Evolutionary conservation across 2,888 invertebrate species (phyloP), one percentile per base, ranked within the genome.

Genomic region (Acanthosepion esculentum): DNA sequence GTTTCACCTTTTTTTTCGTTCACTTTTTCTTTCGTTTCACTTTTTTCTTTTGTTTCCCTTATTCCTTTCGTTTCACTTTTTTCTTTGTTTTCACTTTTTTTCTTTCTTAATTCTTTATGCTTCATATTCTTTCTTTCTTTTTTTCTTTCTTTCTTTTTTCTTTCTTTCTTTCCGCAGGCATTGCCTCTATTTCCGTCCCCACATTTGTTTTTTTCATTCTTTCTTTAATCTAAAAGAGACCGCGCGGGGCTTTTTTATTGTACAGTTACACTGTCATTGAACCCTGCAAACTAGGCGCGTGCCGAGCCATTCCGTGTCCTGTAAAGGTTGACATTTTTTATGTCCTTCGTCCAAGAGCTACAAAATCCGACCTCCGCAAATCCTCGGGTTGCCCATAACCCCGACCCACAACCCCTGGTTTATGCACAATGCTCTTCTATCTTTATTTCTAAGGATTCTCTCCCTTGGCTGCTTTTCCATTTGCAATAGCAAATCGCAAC

Each of bases 221-320:
- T n/a, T n/a, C n/a, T 78, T 78, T 78, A 78, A 78, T 78, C 78
- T 12, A 20, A 12, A 33, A 78, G n/a, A 33, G 33, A 33, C 78
- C 78, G 6, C 33, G 78, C 78, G n/a, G 12, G 4, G 15, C 5
- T 78, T 78, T 78, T 78, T 50, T 50, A 50, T 50, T 50, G 15
- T 50, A 50, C n/a, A 33, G 12, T 12, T 78, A n/a, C 33, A 2
- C n/a, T 78, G n/a, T 78, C 78, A 78, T 78, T 33, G n/a, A 78
- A 78, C 78, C 33, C n/a, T n/a, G 78, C 78, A 78, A 78, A 78
- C n/a, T 33, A 12, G 78, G n/a, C 78, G 78, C 78, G 78, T 78
- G 78, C 78, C 78, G n/a, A 78, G n/a, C 78, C 78, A 78, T 78
- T 78, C 78, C 78, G 78, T 78, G 78, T 78, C 78, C 78, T n/a